These are phyloP conservation scores for Clepsis dumicolana DNA, from an alignment of 2,888 invertebrate genomes.

Conservation along the genomic window DNA sequence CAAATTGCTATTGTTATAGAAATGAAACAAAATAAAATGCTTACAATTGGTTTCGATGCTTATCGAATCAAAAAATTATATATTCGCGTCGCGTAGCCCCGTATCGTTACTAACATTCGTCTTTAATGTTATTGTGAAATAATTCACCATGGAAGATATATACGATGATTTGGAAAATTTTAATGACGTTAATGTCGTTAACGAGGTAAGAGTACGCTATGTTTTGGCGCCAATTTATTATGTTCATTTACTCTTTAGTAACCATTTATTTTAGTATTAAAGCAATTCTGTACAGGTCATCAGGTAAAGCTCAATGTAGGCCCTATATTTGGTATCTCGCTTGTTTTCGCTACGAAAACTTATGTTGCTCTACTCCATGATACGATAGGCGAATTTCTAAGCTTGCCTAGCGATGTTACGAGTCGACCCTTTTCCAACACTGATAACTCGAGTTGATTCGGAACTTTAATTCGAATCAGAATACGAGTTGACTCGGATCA, in stretches of 20 bases:
- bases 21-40: background rate
- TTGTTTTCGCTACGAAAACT: background rate
- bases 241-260: background rate
- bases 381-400: background rate
- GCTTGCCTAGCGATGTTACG: background rate
- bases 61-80: background rate
- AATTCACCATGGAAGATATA: slow-evolving; percentile 65
- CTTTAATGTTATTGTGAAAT: background rate
- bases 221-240: slow-evolving; percentile 73
- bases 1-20: no score
- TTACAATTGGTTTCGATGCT: background rate
- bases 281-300: background rate
- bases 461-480: no score
- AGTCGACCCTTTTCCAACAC: no score
- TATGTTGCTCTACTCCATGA: background rate
- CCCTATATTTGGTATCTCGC: background rate
- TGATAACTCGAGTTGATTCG: no score
- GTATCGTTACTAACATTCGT: background rate
- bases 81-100: background rate
- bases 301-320: background rate
- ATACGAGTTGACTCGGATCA: no score
- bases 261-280: background rate
- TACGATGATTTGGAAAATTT: slow-evolving; percentile 76
- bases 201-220: slow-evolving; percentile 60
- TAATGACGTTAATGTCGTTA: slow-evolving; percentile 63